A percentile compares a stretch with the other conserved stretches of the same genome.
These are phyloP conservation scores for Pseudopodoces humilis DNA, from an alignment of 2,113 vertebrate genomes.

Conservation along the genomic window DNA sequence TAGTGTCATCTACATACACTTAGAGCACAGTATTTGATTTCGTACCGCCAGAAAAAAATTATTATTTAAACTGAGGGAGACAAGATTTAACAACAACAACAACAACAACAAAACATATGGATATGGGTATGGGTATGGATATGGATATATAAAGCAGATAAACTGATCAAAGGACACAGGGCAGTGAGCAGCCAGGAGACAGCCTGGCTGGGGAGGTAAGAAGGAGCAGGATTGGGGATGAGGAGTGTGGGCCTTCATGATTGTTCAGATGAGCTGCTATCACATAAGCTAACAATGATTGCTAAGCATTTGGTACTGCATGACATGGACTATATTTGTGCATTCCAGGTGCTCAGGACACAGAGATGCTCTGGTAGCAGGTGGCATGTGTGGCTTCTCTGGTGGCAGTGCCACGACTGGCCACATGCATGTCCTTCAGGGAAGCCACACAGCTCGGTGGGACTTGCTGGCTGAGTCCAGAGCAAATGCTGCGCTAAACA, in stretches of 20 bases:
- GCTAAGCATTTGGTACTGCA: not conserved
- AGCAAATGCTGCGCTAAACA: not conserved
- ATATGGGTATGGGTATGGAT: no score
- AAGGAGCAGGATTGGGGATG: not conserved
- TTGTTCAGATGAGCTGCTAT: not conserved
- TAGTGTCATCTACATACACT: not conserved
- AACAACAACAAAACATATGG: not conserved
- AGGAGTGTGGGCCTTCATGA: not conserved
- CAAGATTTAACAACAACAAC: not conserved
- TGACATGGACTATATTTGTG: not conserved
- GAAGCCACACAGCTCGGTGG: not conserved
- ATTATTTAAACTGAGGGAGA: not conserved
- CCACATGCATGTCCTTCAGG: accelerated
- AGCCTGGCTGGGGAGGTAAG: not conserved
- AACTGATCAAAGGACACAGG: not conserved
- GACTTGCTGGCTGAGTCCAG: not conserved
- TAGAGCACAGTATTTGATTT: not conserved
- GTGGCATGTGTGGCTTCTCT: not conserved
- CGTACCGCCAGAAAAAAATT: accelerated
- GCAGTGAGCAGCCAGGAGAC: not conserved
- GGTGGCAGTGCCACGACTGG: not conserved
- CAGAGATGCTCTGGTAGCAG: not conserved
- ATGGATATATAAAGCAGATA: not conserved
- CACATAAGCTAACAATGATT: not conserved
- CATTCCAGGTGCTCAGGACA: not conserved